Base-by-base conservation (phyloP, 2,888 invertebrate species). In the Lapara coniferarum region DNA sequence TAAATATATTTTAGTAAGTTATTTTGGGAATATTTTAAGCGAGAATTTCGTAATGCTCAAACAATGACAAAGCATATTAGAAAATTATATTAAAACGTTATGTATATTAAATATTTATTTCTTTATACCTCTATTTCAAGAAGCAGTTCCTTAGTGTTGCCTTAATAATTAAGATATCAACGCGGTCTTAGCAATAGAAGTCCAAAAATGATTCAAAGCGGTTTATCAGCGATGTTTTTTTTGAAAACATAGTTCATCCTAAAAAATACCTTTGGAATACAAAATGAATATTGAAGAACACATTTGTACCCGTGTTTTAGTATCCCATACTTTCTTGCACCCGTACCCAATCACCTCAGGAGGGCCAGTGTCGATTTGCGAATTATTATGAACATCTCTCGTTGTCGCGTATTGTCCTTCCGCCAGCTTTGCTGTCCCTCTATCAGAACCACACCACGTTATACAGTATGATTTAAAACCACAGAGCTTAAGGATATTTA, bases 341-440 rank as follows among this genome's bases (percentile, higher is more conserved):
- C 77, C 73, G 73, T 79, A 70, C 78, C 66, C 16, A 1, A 12
- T 68, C 81, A 66, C 68, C 77, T 76, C 77, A 77, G 78, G 80
- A 73, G 80, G 79, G 77, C 77, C 74, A 72, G 78, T 80, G 86
- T 76, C 80, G 87, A 89, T 87, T 85, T 85, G 85, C 82, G 87
- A 89, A 89, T 86, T 85, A 87, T 76, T 85, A 87, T 76, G 76
- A 81, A 66, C 70, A 69, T 71, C 73, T 75, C 79, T 77, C 77
- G 78, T 82, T 78, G 81, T 76, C 73, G 71, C 66, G 71, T 78
- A 78, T 80, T 86, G 83, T 85, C 80, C 83, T 72, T 75, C 72
- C 72, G 76, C 72, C 83, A 84, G 85, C 84, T 85, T 88, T 83
- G 76, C 75, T 79, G 75, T 51, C 58, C 66, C 25, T 52, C 66